Evolutionary conservation across 1,140 invertebrate species (phyloP), one percentile per base, ranked within the genome.

Genomic region (Sipha flava): DNA sequence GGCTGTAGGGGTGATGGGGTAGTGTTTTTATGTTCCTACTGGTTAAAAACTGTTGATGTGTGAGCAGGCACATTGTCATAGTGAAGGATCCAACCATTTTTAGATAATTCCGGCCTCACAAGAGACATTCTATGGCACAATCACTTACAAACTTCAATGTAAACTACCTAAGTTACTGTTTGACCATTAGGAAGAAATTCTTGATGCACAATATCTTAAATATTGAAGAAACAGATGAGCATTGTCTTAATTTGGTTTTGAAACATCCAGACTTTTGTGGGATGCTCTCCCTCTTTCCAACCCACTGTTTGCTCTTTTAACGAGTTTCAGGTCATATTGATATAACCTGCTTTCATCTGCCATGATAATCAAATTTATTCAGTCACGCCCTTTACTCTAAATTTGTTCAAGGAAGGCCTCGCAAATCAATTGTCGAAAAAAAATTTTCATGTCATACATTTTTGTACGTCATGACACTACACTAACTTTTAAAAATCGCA

Each of bases 211-310:
- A 85, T 79, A 1, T 82, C 82, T 52, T 72, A 62, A 16, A 26
- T 57, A 79, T 85, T 81, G 70, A 85, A 85, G 80, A 84, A 85
- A 82, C n/a, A n/a, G n/a, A n/a, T n/a, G n/a, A n/a, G n/a, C n/a
- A n/a, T n/a, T n/a, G n/a, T n/a, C n/a, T 75, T 45, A 80, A 83
- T 83, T 72, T 26, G n/a, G n/a, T n/a, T n/a, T n/a, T n/a, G n/a
- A n/a, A n/a, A n/a, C n/a, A n/a, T n/a, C 34, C 31, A 12, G 43
- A 21, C 34, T 72, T 43, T 72, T 43, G 29, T 72, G 2, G 68
- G 68, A 10, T 31, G 59, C 23, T 64, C 59, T 40, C 37, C 45
- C n/a, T n/a, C n/a, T n/a, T n/a, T n/a, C 14, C 14, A 16, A 47
- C 45, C 5, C 14, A 47, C 45, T 47, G 6, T 47, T 47, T 47